Conservation (phyloP, 2,113 vertebrate genomes). For the Antigone vipio region DNA sequence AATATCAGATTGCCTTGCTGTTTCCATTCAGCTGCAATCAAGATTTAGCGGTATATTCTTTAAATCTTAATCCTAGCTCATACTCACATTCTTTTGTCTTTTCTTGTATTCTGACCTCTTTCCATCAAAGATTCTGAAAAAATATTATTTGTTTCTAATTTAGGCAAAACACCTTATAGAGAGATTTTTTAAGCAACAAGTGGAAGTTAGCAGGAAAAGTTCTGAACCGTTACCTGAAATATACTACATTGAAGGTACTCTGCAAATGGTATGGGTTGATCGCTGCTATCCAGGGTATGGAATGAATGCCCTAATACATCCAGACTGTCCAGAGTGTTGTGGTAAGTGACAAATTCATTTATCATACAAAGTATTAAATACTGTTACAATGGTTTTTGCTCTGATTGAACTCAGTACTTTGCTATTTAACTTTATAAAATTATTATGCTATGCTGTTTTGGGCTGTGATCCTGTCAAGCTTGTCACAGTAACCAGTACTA, state of each 20-base stretch:
- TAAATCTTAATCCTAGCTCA: neutral
- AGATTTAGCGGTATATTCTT: neutral
- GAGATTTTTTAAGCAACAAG: constrained; percentile 64
- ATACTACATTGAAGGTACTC: constrained; percentile 62
- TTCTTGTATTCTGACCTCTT: neutral
- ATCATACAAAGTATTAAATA: neutral
- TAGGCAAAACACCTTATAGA: constrained; percentile 64
- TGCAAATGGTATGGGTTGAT: constrained; percentile 49
- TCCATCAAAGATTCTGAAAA: neutral
- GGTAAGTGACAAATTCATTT: constrained; percentile 29
- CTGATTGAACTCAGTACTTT: neutral
- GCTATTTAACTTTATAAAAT: neutral
- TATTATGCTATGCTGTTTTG: neutral
- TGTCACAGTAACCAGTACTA: neutral
- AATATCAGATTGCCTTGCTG: neutral
- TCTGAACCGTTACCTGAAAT: constrained; percentile 40
- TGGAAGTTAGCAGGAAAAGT: constrained; percentile 30
- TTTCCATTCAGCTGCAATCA: neutral
- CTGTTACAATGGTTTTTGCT: neutral
- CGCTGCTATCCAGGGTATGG: constrained; percentile 59
- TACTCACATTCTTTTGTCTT: neutral
- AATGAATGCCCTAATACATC: constrained; percentile 44
- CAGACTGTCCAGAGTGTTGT: constrained; percentile 62
- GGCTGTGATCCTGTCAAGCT: neutral
- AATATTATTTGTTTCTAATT: neutral